Conservation (phyloP, 2,888 invertebrate genomes). For the Phengaris arion region DNA sequence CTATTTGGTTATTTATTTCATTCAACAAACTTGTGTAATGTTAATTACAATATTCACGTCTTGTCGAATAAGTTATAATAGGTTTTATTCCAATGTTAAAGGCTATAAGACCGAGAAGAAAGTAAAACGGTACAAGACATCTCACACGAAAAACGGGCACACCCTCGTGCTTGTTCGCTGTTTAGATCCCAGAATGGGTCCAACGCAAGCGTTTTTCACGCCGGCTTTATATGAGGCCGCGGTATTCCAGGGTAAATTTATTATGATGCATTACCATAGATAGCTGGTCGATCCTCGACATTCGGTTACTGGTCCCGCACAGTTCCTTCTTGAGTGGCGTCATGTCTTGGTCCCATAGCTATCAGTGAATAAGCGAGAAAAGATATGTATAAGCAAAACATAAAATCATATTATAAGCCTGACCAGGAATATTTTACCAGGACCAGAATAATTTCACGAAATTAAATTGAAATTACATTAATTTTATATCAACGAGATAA, state of each 20-base stretch:
- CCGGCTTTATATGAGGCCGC: neutral
- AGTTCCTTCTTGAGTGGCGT: conserved; percentile 90
- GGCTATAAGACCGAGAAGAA: no score
- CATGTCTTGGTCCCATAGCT: conserved; percentile 94
- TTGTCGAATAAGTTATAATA: no score
- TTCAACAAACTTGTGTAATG: no score
- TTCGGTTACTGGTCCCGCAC: conserved; percentile 86
- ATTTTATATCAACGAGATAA: neutral
- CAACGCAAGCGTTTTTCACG: neutral
- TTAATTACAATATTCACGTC: no score
- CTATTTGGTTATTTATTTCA: no score
- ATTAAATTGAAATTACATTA: neutral
- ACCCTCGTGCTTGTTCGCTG: neutral
- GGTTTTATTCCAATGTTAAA: no score
- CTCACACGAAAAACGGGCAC: conserved; percentile 10
- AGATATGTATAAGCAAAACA: conserved; percentile 32
- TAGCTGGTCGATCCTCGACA: conserved; percentile 90
- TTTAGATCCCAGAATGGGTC: no score
- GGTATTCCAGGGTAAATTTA: neutral
- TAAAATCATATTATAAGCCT: conserved; percentile 46
- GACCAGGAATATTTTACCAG: neutral
- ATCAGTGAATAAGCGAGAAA: conserved; percentile 56
- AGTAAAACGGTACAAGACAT: neutral
- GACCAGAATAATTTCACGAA: neutral
- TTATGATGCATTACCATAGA: conserved; percentile 82